Conservation (phyloP, 2,888 invertebrate species). For the Xiphydria camelus region DNA sequence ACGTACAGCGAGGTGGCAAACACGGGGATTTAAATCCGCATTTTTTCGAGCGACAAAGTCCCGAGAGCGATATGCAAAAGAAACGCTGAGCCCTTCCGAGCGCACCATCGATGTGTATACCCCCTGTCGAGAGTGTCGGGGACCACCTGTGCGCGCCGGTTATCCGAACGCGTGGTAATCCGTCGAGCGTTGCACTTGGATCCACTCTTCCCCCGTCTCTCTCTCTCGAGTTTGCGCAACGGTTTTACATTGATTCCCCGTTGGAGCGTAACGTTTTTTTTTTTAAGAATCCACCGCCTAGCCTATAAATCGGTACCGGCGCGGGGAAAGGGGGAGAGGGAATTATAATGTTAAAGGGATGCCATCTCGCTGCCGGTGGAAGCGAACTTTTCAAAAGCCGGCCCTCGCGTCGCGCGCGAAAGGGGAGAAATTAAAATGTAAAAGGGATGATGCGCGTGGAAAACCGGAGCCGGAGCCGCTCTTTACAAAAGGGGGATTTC, state of each 20-base stretch:
- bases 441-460: conserved; percentile 56
- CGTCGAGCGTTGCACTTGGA: no score
- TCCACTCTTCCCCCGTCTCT: no score
- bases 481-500: conserved; percentile 46
- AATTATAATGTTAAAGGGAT: conserved; percentile 57
- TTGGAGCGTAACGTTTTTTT: conserved; percentile 45
- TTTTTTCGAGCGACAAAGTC: no score
- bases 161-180: no score
- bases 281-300: conserved; percentile 45
- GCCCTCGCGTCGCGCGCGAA: no score
- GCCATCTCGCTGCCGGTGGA: conserved; percentile 39
- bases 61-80: no score
- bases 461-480: conserved; percentile 40
- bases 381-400: conserved; percentile 46
- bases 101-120: no score
- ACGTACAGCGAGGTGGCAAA: no score
- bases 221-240: conserved; percentile 32
- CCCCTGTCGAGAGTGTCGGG: no score
- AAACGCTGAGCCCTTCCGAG: no score
- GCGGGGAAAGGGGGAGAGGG: conserved; percentile 31
- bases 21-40: no score
- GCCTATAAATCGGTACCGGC: conserved; percentile 45
- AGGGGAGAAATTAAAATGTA: conserved; percentile 57
- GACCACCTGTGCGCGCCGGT: no score
- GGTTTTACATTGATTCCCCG: conserved; percentile 48